Conservation (phyloP, 2,888 invertebrate genomes). For the Chirona hameri region DNA sequence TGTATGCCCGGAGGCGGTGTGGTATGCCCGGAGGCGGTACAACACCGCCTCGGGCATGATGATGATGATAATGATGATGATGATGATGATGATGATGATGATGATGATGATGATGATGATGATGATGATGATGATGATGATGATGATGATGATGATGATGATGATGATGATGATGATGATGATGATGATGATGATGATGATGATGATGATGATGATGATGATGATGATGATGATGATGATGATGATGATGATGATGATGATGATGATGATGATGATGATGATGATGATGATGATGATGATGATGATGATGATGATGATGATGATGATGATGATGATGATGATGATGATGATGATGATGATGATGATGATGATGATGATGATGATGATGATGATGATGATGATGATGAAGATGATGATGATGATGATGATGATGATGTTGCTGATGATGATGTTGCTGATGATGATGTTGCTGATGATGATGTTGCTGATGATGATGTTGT, state of each 20-base stretch:
- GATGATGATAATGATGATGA: not conserved
- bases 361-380: slow-evolving; percentile 40
- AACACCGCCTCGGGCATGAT: not conserved
- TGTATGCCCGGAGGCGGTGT: too few species aligned
- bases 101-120: slow-evolving; percentile 38
- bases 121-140: slow-evolving; percentile 51
- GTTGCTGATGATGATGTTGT: too few species aligned
- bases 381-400: slow-evolving; percentile 40
- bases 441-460: too few species aligned
- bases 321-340: slow-evolving; percentile 22
- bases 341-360: slow-evolving; percentile 33
- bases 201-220: slow-evolving; percentile 39
- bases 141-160: slow-evolving; percentile 53
- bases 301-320: slow-evolving; percentile 22
- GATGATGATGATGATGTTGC: too few species aligned
- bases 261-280: slow-evolving; percentile 22
- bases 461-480: too few species aligned
- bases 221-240: slow-evolving; percentile 40
- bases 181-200: slow-evolving; percentile 38
- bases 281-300: slow-evolving; percentile 22
- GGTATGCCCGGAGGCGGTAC: too few species aligned
- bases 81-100: slow-evolving; percentile 40
- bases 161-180: slow-evolving; percentile 40
- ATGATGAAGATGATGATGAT: slow-evolving; percentile 40
- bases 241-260: too few species aligned